Percentiles rank a stretch among this genome's conserved stretches.
Evolutionary conservation across 2,113 vertebrate genomes (phyloP).

Genomic region (Corvus moneduloides): DNA sequence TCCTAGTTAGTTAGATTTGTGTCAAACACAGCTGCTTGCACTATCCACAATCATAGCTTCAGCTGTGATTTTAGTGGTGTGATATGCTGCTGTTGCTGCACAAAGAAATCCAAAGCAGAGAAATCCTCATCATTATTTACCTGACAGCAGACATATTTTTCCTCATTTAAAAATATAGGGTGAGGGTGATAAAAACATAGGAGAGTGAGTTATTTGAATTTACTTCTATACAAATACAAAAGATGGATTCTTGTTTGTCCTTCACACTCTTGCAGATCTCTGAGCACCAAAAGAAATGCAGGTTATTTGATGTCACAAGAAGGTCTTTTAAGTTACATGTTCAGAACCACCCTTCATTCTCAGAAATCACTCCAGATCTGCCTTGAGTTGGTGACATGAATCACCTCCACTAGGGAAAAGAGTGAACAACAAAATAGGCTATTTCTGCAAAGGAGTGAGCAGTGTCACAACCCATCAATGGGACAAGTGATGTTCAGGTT

Average conservation of each 20-base stretch:
- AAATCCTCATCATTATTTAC: background rate
- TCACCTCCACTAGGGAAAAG: background rate
- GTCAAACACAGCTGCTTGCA: background rate
- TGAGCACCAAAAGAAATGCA: background rate
- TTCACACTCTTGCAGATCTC: background rate
- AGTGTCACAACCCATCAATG: background rate
- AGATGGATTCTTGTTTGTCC: background rate
- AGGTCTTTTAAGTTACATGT: accelerated
- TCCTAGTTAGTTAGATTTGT: background rate
- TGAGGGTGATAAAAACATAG: background rate
- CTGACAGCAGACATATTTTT: background rate
- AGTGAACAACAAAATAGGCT: background rate
- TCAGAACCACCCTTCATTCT: background rate
- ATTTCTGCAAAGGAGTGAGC: background rate
- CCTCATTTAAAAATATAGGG: background rate
- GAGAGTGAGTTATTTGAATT: background rate
- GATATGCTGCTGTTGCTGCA: background rate
- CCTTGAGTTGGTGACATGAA: background rate
- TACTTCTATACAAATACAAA: background rate
- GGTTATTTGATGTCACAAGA: background rate
- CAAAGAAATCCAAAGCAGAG: background rate
- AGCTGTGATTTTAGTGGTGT: background rate
- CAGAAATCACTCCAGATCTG: background rate
- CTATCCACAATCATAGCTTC: background rate
- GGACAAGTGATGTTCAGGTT: background rate